Evolutionary conservation across 2,113 vertebrate genomes (phyloP).

Genomic region (Columba livia): DNA sequence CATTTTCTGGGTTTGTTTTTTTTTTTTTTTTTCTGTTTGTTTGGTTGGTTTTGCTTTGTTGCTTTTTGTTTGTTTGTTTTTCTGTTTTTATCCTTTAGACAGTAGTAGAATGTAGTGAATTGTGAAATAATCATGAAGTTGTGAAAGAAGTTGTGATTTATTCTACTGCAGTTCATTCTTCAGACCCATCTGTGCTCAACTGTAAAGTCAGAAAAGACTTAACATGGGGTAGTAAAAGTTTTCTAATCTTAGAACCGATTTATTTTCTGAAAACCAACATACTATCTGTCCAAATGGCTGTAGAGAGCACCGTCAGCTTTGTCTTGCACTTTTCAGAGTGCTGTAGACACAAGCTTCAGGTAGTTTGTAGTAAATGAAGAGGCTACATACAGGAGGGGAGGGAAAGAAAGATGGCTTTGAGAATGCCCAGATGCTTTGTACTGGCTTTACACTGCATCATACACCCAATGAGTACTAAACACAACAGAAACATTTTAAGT

Average conservation of each 20-base stretch:
- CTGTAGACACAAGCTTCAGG: background rate
- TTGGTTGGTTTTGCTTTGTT: too few relatives aligned
- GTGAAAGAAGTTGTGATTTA: background rate
- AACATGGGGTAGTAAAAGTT: accelerated
- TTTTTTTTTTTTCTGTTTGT: background rate
- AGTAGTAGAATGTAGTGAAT: background rate
- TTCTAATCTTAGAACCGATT: background rate
- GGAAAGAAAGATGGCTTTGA: background rate
- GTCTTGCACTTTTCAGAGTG: background rate
- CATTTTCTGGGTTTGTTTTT: background rate
- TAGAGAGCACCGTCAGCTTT: background rate
- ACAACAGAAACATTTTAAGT: background rate
- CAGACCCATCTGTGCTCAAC: background rate
- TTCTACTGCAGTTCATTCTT: background rate
- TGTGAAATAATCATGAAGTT: background rate
- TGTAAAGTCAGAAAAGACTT: background rate
- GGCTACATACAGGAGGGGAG: accelerated
- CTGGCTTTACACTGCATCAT: background rate
- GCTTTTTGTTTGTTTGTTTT: background rate
- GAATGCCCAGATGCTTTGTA: background rate
- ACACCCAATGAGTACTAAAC: background rate
- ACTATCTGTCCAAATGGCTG: background rate
- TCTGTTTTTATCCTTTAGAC: background rate
- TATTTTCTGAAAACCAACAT: background rate
- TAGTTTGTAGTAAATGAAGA: background rate